Evolutionary conservation across 2,888 invertebrate genomes (phyloP).

Genomic region (Ypsolopha sequella): DNA sequence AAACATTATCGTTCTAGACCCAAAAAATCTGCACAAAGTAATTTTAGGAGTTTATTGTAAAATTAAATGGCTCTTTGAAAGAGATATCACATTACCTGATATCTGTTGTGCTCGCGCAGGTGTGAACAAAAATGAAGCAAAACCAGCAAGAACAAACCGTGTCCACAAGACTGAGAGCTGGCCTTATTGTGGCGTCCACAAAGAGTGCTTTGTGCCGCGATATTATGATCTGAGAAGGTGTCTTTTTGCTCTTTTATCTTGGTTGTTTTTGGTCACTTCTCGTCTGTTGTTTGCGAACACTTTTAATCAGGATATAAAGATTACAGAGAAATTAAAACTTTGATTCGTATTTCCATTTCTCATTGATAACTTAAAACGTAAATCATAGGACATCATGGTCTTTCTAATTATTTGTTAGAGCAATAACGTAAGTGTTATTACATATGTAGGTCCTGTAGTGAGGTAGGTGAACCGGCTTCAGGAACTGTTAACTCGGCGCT

Average conservation of each 20-base stretch:
- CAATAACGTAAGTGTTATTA: too few relatives aligned
- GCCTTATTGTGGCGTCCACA: constrained; percentile 3
- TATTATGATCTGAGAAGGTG: constrained; percentile 33
- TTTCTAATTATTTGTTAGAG: too few relatives aligned
- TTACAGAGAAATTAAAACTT: too few relatives aligned
- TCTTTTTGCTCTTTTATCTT: constrained; percentile 13
- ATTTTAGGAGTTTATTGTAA: neutral
- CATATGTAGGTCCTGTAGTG: too few relatives aligned
- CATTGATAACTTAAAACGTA: too few relatives aligned
- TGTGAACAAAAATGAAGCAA: constrained; percentile 58
- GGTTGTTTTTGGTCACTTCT: constrained; percentile 10
- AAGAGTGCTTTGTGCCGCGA: constrained; percentile 18
- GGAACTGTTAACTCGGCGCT: too few relatives aligned
- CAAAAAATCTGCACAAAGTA: neutral
- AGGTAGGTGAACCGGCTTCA: too few relatives aligned
- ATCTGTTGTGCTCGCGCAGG: constrained; percentile 39
- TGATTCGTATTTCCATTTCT: too few relatives aligned
- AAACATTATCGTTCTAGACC: neutral
- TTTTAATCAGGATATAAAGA: neutral
- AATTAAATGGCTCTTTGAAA: neutral
- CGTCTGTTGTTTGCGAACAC: neutral
- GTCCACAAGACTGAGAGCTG: constrained; percentile 17
- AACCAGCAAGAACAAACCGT: constrained; percentile 7
- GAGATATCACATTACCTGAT: constrained; percentile 41
- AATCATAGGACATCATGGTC: too few relatives aligned